phyloP scores from a whole-genome alignment of 1,140 invertebrate species.

The Bombus consobrinus region DNA sequence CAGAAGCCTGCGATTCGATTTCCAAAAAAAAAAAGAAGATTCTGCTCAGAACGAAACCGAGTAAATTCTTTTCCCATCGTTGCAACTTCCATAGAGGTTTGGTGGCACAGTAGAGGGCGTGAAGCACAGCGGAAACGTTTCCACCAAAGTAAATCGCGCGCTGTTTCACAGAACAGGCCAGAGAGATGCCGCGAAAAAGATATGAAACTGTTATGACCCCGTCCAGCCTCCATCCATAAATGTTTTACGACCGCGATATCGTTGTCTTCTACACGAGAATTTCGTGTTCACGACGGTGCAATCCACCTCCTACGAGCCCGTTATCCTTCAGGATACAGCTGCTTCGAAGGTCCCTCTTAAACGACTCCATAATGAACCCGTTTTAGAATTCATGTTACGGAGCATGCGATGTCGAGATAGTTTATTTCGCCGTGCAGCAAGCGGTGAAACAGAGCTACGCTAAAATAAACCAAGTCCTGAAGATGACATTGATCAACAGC shows the following conservation, averaged over 20 bases:
- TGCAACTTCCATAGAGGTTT: neutral
- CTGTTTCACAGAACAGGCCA: neutral
- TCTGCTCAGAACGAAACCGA: neutral
- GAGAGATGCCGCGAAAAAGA: constrained; percentile 22
- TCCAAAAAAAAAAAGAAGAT: neutral
- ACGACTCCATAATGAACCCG: neutral
- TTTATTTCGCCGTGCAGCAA: neutral
- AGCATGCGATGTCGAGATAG: neutral
- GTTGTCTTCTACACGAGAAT: constrained; percentile 11
- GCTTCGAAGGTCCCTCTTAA: neutral
- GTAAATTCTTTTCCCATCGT: neutral
- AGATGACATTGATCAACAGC: too few relatives aligned
- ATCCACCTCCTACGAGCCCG: constrained; percentile 2
- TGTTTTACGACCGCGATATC: constrained; percentile 38
- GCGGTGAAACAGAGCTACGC: neutral
- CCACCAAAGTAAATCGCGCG: neutral
- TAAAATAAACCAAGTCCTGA: neutral
- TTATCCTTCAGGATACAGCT: constrained; percentile 22
- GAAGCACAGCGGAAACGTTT: neutral
- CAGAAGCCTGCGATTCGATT: neutral
- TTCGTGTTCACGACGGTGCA: neutral
- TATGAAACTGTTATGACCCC: constrained; percentile 11
- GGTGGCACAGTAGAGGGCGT: neutral
- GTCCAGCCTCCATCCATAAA: constrained; percentile 25
- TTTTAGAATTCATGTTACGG: neutral